Percentiles rank a stretch among this genome's conserved stretches.
phyloP scores from a whole-genome alignment of 2,888 invertebrate genomes.

The Lysandra coridon region DNA sequence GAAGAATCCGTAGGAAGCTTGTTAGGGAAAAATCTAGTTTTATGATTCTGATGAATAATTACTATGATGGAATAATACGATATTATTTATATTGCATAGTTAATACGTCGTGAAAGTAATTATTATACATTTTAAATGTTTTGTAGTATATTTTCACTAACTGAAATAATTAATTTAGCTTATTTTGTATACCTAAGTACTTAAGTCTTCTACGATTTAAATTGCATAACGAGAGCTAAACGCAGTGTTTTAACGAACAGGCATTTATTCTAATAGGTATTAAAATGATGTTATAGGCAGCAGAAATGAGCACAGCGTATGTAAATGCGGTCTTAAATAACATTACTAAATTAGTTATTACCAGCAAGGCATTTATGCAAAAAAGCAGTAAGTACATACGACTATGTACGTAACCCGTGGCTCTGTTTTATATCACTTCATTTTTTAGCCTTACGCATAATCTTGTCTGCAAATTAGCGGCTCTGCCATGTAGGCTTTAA shows the following conservation, averaged over 20 bases:
- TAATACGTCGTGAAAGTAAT: neutral
- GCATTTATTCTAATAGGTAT: slow-evolving; percentile 17
- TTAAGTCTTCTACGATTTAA: neutral
- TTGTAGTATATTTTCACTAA: neutral
- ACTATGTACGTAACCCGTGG: slow-evolving; percentile 42
- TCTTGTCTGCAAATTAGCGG: slow-evolving; percentile 34
- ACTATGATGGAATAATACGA: too few relatives aligned
- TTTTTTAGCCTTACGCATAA: slow-evolving; percentile 40
- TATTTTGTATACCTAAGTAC: neutral
- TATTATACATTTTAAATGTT: neutral
- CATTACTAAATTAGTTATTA: slow-evolving; percentile 41
- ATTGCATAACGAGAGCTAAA: neutral
- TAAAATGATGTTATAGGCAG: slow-evolving; percentile 20
- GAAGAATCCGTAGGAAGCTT: too few relatives aligned
- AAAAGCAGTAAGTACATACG: slow-evolving; percentile 39
- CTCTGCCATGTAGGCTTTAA: slow-evolving; percentile 23
- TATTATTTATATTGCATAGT: too few relatives aligned
- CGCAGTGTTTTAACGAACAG: slow-evolving; percentile 6
- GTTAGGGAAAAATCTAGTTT: too few relatives aligned
- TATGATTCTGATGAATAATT: too few relatives aligned
- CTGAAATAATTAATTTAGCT: neutral
- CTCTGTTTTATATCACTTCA: slow-evolving; percentile 36
- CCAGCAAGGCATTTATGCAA: slow-evolving; percentile 42
- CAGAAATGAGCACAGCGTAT: slow-evolving; percentile 37
- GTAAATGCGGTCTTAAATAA: slow-evolving; percentile 39